Conservation (phyloP, 2,888 invertebrate genomes). For the Polyploca ridens region DNA sequence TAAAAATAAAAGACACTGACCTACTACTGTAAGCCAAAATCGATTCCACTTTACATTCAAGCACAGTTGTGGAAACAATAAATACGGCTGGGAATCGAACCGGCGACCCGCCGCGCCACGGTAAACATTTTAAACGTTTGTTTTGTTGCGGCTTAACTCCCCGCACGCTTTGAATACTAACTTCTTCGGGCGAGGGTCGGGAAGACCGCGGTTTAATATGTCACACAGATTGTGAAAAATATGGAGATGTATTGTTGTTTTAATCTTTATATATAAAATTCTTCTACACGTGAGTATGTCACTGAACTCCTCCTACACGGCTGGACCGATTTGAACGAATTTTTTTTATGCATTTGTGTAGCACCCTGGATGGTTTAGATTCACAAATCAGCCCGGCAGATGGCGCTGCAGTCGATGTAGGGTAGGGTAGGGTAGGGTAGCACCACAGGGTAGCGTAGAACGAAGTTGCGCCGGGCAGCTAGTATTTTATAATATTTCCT, state of each 20-base stretch:
- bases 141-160: conserved; percentile 17
- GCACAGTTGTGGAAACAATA: conserved; percentile 18
- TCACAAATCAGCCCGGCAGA: too few relatives aligned
- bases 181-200: background rate
- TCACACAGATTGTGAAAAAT: background rate
- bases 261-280: too few relatives aligned
- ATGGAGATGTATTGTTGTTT: background rate
- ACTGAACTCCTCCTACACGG: too few relatives aligned
- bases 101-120: background rate
- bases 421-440: too few relatives aligned
- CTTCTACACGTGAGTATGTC: too few relatives aligned
- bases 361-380: too few relatives aligned
- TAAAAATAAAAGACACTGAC: background rate
- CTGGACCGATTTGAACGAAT: too few relatives aligned
- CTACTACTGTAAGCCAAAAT: background rate
- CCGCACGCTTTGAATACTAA: conserved; percentile 5
- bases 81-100: conserved; percentile 16
- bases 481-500: too few relatives aligned
- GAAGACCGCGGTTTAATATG: background rate
- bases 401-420: too few relatives aligned
- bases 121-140: conserved; percentile 21
- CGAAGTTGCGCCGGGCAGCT: too few relatives aligned
- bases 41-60: conserved; percentile 3
- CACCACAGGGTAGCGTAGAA: too few relatives aligned
- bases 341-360: too few relatives aligned